Percentiles rank a stretch among this genome's conserved stretches.
Evolutionary conservation across 2,888 invertebrate species (phyloP).

Genomic region (Bursaphelenchus okinawaensis): DNA sequence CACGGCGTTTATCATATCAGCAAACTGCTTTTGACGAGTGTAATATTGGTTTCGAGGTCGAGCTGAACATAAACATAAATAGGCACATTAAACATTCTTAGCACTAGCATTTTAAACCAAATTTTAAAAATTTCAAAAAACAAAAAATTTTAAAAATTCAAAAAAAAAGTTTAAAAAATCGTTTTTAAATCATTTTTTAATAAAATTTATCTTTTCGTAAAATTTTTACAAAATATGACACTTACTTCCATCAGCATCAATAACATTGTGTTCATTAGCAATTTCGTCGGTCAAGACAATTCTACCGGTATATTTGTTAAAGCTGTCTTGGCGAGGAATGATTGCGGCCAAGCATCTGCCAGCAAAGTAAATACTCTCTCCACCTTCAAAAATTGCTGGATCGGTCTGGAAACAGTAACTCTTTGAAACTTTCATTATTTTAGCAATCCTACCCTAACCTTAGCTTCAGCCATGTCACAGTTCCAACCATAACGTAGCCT

Average conservation of each 20-base stretch:
- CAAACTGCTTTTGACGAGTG: not conserved
- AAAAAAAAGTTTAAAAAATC: not conserved
- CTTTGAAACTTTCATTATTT: slow-evolving; percentile 12
- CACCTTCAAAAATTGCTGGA: slow-evolving; percentile 23
- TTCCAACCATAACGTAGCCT: no score
- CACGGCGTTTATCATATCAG: not conserved
- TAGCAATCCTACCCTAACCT: no score
- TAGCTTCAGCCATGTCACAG: no score
- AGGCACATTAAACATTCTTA: no score
- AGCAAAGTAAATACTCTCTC: slow-evolving; percentile 31
- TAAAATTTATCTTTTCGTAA: no score
- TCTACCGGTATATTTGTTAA: slow-evolving; percentile 37
- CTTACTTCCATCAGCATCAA: slow-evolving; percentile 55
- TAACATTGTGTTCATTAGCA: slow-evolving; percentile 56
- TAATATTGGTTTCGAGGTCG: not conserved
- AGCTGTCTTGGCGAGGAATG: slow-evolving; percentile 35
- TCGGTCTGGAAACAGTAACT: slow-evolving; percentile 9
- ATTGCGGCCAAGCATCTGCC: slow-evolving; percentile 35
- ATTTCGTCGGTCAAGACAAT: slow-evolving; percentile 56
- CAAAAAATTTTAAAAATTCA: no score
- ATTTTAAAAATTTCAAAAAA: no score
- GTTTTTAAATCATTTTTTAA: no score
- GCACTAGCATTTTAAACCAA: no score
- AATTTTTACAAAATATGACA: no score
- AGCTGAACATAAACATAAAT: not conserved